These are phyloP conservation scores for Chelon auratus DNA, from an alignment of 2,797 vertebrate species.

Conservation along the genomic window DNA sequence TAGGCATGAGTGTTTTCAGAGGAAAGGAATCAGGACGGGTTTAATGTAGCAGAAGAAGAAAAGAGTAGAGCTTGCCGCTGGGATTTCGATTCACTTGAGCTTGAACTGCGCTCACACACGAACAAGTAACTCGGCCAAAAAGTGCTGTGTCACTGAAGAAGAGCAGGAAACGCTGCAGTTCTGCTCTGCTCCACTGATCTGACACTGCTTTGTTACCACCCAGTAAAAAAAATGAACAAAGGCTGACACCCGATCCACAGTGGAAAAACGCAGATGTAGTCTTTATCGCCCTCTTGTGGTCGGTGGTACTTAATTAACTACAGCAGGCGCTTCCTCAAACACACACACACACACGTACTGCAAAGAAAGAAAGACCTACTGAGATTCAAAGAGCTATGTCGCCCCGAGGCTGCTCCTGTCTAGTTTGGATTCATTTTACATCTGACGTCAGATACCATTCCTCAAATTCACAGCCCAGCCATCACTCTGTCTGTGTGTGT, in stretches of 20 bases:
- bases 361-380: conserved; percentile 18
- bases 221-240: conserved; percentile 49
- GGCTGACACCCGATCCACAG: conserved; percentile 46
- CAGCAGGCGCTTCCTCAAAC: not conserved
- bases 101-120: not conserved
- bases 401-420: conserved; percentile 44
- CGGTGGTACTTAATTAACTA: not conserved
- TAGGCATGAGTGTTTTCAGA: not conserved
- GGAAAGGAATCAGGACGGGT: not conserved
- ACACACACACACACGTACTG: conserved; percentile 9
- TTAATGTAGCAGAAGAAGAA: not conserved
- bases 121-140: conserved; percentile 4
- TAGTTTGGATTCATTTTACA: conserved; percentile 55
- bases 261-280: not conserved
- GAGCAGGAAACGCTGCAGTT: conserved; percentile 34
- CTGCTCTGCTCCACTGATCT: conserved; percentile 53
- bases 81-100: conserved; percentile 19
- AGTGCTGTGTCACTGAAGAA: conserved; percentile 55
- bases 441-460: conserved; percentile 59
- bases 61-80: not conserved
- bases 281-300: conserved; percentile 72
- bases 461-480: conserved; percentile 35
- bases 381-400: conserved; percentile 20
- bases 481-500: conserved; percentile 4
- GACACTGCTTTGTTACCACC: conserved; percentile 29